These are phyloP conservation scores for Odontamblyopus rebecca DNA, from an alignment of 2,797 vertebrate species.

Conservation along the genomic window DNA sequence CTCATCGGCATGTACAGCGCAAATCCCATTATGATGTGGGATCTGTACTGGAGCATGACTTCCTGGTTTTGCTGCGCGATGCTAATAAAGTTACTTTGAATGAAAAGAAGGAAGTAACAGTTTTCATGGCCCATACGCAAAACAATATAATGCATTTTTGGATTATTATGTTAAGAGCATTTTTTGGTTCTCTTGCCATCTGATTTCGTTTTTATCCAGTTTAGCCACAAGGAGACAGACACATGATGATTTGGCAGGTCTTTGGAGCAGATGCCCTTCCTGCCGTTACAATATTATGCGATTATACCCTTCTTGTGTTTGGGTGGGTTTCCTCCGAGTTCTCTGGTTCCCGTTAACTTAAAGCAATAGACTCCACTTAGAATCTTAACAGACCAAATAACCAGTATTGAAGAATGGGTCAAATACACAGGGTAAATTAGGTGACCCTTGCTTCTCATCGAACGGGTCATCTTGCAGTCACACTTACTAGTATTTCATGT, in stretches of 20 bases:
- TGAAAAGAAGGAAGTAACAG: not conserved
- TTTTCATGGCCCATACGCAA: not conserved
- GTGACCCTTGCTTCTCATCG: too few species aligned
- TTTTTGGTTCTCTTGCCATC: not conserved
- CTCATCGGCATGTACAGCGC: not conserved
- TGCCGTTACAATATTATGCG: not conserved
- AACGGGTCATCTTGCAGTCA: not conserved
- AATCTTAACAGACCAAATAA: not conserved
- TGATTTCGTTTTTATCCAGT: not conserved
- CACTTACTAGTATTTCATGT: not conserved
- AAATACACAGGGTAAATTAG: too few species aligned
- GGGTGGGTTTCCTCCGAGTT: not conserved
- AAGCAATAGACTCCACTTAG: too few species aligned
- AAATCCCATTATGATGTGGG: not conserved
- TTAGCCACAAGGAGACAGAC: not conserved
- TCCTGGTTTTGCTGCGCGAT: not conserved
- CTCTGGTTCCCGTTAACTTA: not conserved
- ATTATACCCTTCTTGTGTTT: not conserved
- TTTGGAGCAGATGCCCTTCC: not conserved
- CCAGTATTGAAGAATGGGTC: not conserved
- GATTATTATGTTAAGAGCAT: not conserved
- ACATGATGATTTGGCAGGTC: not conserved
- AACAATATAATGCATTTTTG: not conserved
- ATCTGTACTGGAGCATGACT: not conserved
- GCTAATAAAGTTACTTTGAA: slow-evolving; percentile 1